Conservation (phyloP, 23 tunicate species). For the Ciona savignyi region DNA sequence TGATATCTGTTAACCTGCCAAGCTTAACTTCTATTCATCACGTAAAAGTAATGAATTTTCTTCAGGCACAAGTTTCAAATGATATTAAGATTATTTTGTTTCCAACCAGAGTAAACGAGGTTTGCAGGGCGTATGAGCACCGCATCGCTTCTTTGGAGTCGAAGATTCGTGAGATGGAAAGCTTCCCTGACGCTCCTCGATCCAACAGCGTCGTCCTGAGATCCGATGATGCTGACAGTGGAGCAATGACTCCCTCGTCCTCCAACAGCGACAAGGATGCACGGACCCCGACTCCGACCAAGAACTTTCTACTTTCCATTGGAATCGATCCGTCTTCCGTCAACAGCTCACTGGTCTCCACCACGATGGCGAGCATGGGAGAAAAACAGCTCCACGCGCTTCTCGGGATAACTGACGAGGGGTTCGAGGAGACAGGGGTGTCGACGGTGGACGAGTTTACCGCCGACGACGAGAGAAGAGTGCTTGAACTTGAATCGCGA, state of each 20-base stretch:
- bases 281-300: conserved; percentile 88
- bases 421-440: conserved; percentile 23
- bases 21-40: no score
- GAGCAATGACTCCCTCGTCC: conserved; percentile 17
- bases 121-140: conserved; percentile 25
- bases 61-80: no score
- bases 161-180: conserved; percentile 25
- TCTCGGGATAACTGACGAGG: conserved; percentile 56
- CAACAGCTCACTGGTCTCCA: conserved; percentile 22
- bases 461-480: conserved; percentile 51
- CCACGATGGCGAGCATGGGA: conserved; percentile 32
- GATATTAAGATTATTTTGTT: conserved; percentile 43
- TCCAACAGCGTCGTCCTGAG: conserved; percentile 37
- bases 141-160: conserved; percentile 46
- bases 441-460: conserved; percentile 58
- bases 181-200: conserved; percentile 13
- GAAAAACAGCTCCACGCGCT: conserved; percentile 57
- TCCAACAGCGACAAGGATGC: conserved; percentile 4
- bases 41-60: no score
- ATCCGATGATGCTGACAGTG: conserved; percentile 21
- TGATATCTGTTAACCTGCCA: no score
- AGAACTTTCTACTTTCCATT: conserved; percentile 51
- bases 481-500: conserved; percentile 51
- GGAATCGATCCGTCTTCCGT: conserved; percentile 46
- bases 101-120: background rate